phyloP scores from a whole-genome alignment of 2,113 vertebrate genomes.

The Perca fluviatilis region DNA sequence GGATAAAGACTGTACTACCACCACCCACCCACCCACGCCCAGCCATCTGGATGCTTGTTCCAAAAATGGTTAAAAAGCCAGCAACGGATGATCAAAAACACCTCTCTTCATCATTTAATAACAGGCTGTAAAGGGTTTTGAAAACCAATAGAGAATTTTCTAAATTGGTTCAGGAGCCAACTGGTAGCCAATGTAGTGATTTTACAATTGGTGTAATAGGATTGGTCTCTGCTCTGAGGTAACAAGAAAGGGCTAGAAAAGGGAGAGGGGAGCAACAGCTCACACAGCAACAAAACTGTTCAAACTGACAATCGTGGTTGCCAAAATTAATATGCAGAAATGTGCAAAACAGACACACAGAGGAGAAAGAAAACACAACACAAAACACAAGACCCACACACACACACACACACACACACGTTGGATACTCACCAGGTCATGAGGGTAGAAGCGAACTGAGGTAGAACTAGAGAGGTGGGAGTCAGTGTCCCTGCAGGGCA shows the following conservation, averaged over 20 bases:
- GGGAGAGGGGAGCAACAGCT: not conserved
- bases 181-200: not conserved
- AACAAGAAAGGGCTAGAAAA: not conserved
- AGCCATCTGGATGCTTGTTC: slow-evolving; percentile 27
- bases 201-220: slow-evolving; percentile 8
- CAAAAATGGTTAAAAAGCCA: slow-evolving; percentile 16
- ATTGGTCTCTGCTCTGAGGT: not conserved
- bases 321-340: slow-evolving; percentile 11
- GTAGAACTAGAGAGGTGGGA: slow-evolving; percentile 99
- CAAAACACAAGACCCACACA: not conserved
- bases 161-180: not conserved
- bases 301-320: not conserved
- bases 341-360: slow-evolving; percentile 1
- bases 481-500: slow-evolving; percentile 94
- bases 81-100: slow-evolving; percentile 1
- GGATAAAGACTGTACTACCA: not conserved
- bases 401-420: slow-evolving; percentile 10
- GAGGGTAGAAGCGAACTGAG: slow-evolving; percentile 99
- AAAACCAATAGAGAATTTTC: slow-evolving; percentile 9
- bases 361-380: not conserved
- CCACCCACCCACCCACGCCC: slow-evolving; percentile 6
- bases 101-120: not conserved
- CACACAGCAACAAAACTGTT: not conserved
- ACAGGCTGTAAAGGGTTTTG: not conserved
- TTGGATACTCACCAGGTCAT: slow-evolving; percentile 95